Percentiles rank a stretch among this genome's conserved stretches.
These are phyloP conservation scores for Phragmatobia fuliginosa DNA, from an alignment of 2,888 invertebrate species.

Conservation along the genomic window DNA sequence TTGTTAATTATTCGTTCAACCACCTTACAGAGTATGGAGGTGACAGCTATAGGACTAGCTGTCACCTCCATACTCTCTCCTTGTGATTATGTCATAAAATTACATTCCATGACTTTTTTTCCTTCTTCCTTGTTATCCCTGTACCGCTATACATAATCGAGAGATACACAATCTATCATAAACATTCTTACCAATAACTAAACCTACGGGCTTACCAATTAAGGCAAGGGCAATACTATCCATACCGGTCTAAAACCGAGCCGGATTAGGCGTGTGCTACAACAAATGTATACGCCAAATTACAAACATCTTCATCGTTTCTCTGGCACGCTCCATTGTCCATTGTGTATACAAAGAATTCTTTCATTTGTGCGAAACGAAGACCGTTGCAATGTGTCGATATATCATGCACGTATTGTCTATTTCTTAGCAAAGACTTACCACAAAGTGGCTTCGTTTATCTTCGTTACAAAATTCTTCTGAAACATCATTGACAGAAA, in stretches of 20 bases:
- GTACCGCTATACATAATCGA: not conserved
- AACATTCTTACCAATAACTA: not conserved
- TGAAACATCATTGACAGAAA: slow-evolving; percentile 36
- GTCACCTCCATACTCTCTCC: too few species aligned
- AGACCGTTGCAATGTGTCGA: slow-evolving; percentile 60
- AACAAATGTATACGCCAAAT: slow-evolving; percentile 7
- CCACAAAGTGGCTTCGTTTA: slow-evolving; percentile 37
- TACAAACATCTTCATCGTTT: slow-evolving; percentile 46
- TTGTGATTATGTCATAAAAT: too few species aligned
- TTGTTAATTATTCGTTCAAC: too few species aligned
- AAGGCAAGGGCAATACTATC: slow-evolving; percentile 1
- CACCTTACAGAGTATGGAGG: too few species aligned
- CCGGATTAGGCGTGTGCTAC: slow-evolving; percentile 5
- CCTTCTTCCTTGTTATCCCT: too few species aligned
- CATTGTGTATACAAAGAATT: slow-evolving; percentile 75
- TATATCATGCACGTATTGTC: slow-evolving; percentile 64
- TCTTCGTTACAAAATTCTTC: slow-evolving; percentile 41
- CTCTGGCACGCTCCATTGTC: slow-evolving; percentile 71
- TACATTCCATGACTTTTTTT: too few species aligned
- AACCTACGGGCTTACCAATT: not conserved
- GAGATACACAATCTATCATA: not conserved
- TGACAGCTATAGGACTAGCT: too few species aligned
- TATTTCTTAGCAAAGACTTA: slow-evolving; percentile 46
- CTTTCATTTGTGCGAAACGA: slow-evolving; percentile 74
- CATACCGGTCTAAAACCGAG: not conserved